Base-by-base conservation (phyloP, 2,797 vertebrate genomes). In the Chanos chanos region DNA sequence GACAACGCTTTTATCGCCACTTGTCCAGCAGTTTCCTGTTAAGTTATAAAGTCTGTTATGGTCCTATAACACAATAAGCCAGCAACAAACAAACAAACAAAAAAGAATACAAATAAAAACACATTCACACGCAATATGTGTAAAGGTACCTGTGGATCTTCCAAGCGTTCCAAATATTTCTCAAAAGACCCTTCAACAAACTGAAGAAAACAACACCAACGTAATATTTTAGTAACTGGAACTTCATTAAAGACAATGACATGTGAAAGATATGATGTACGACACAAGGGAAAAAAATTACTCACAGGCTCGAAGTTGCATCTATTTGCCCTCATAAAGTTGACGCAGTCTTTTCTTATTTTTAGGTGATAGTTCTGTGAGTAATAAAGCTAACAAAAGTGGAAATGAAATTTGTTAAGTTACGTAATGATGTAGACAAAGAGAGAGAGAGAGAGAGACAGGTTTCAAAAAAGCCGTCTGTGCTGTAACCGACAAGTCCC, bases 111-210 rank as follows among this genome's bases (percentile, higher is more conserved):
- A 16, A 34, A 47, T 21, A 8, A 57, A 47, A 15, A 37, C 8
- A n/a, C n/a, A n/a, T n/a, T n/a, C 15, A 52, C 18, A 10, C 3
- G 24, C 16, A 36, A 31, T 4, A 16, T 19, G 2, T 18, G 10
- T 44, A 7, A 15, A 63, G 83, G 77, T 81, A 97, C 96, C 91
- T 94, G 93, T 0, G 96, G 95, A 78, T 98, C 92, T 72, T 91
- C 91, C 58, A 98, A 79, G 7, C 95, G 91, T 66, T 97, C 90
- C 76, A 98, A 81, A 56, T 97, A 97, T 78, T 96, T 98, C 76
- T 94, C 92, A 89, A 95, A 97, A 0, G 94, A 95, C 4, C 95
- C 94, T 83, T 97, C 94, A 49, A 98, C 95, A 63, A 92, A 93
- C 95, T 98, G 86, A 25, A 64, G 60, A 1, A 53, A 25, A 66